phyloP scores from a whole-genome alignment of 2,113 vertebrate species.

The Arenaria interpres region DNA sequence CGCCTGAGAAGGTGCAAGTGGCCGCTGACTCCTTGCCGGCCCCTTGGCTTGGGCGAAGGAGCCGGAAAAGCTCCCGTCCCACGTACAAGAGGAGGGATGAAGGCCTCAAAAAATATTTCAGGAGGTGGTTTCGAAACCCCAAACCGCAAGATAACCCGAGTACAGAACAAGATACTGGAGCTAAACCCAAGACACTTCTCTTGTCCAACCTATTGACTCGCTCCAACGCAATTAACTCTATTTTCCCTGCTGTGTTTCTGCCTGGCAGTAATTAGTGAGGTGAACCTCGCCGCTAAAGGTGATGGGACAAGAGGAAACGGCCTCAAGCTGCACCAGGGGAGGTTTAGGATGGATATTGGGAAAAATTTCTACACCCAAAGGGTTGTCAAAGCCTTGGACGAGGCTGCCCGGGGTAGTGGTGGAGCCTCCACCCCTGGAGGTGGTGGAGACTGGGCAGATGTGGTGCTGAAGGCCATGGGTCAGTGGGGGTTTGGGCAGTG shows the following conservation, averaged over 20 bases:
- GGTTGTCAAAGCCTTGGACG: no score
- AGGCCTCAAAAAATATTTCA: not conserved
- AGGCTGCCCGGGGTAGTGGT: no score
- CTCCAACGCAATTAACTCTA: no score
- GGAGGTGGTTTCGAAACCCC: not conserved
- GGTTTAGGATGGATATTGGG: no score
- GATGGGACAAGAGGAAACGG: no score
- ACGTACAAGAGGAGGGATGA: not conserved
- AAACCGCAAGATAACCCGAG: not conserved
- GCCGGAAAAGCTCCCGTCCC: not conserved
- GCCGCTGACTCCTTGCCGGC: not conserved
- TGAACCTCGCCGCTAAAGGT: not conserved
- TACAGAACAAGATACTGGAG: not conserved
- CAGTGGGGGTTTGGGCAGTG: no score
- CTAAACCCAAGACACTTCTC: not conserved
- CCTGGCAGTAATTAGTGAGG: not conserved
- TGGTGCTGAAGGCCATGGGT: no score
- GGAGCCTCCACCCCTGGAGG: no score
- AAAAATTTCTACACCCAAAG: no score
- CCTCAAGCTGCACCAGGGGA: no score
- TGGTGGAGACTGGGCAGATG: no score
- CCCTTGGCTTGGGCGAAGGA: not conserved
- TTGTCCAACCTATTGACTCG: not conserved
- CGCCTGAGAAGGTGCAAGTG: slow-evolving; percentile 67
- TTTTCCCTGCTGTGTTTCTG: not conserved